These are phyloP conservation scores for Drosophila hamatofila DNA, from an alignment of 2,888 invertebrate genomes.

Conservation along the genomic window DNA sequence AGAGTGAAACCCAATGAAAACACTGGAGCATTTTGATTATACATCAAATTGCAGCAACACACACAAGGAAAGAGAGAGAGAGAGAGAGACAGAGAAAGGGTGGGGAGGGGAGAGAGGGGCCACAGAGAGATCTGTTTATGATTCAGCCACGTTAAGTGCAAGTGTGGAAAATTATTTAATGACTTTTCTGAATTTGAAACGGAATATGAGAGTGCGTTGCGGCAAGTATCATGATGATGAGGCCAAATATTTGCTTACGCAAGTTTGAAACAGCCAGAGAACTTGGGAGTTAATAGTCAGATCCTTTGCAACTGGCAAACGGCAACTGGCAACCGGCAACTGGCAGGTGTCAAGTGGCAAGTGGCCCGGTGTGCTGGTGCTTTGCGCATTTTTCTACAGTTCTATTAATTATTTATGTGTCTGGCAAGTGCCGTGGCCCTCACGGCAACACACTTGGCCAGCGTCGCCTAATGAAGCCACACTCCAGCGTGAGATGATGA, in stretches of 20 bases:
- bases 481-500: conserved; percentile 47
- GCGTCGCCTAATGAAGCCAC: conserved; percentile 72
- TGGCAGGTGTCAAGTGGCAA: conserved; percentile 52
- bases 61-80: conserved; percentile 17
- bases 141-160: conserved; percentile 66
- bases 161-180: conserved; percentile 82
- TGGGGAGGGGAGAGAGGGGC: background rate
- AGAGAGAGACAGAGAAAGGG: conserved; percentile 7
- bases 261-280: conserved; percentile 50
- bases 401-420: conserved; percentile 77
- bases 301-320: conserved; percentile 33
- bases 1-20: conserved; percentile 30
- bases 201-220: conserved; percentile 75
- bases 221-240: conserved; percentile 57
- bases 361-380: conserved; percentile 28
- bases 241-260: conserved; percentile 78
- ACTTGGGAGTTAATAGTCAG: conserved; percentile 48
- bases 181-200: conserved; percentile 81
- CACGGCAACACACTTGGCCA: conserved; percentile 46
- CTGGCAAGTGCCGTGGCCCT: conserved; percentile 45
- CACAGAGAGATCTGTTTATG: conserved; percentile 41
- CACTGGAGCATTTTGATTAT: conserved; percentile 58
- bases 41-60: conserved; percentile 55
- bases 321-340: conserved; percentile 44
- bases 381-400: conserved; percentile 56